phyloP scores from a whole-genome alignment of 2,797 vertebrate species.

The Erithacus rubecula region DNA sequence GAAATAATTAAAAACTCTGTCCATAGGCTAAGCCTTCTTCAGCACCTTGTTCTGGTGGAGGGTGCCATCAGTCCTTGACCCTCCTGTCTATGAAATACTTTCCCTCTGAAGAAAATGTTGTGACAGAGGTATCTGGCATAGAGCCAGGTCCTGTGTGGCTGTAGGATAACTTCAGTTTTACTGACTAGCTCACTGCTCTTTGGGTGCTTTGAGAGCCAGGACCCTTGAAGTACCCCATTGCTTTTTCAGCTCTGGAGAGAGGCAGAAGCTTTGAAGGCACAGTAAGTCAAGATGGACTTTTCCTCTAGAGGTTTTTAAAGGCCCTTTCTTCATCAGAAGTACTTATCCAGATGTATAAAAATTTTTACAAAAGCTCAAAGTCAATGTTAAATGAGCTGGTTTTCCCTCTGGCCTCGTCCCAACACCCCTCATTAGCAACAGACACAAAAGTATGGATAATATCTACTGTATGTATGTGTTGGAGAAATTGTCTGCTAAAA shows the following conservation, averaged over 20 bases:
- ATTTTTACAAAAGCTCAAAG: not conserved
- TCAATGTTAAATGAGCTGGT: not conserved
- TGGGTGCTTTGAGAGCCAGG: not conserved
- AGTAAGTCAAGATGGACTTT: not conserved
- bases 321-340: not conserved
- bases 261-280: not conserved
- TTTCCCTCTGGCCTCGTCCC: not conserved
- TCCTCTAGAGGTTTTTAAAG: constrained; percentile 4
- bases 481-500: not conserved
- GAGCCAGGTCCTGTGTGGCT: not conserved
- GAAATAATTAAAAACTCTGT: not conserved
- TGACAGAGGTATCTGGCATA: not conserved
- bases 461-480: not conserved
- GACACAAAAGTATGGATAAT: not conserved
- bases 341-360: not conserved
- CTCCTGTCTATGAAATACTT: not conserved
- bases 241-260: not conserved
- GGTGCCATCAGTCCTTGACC: not conserved
- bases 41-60: not conserved
- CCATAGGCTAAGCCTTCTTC: not conserved
- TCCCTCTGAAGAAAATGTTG: not conserved
- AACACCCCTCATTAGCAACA: not conserved
- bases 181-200: not conserved
- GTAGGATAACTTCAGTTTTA: not conserved
- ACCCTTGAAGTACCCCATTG: not conserved